A percentile compares a stretch with the other conserved stretches of the same genome.
Evolutionary conservation across 2,888 invertebrate species (phyloP).

Genomic region (Lucinisca nassula): DNA sequence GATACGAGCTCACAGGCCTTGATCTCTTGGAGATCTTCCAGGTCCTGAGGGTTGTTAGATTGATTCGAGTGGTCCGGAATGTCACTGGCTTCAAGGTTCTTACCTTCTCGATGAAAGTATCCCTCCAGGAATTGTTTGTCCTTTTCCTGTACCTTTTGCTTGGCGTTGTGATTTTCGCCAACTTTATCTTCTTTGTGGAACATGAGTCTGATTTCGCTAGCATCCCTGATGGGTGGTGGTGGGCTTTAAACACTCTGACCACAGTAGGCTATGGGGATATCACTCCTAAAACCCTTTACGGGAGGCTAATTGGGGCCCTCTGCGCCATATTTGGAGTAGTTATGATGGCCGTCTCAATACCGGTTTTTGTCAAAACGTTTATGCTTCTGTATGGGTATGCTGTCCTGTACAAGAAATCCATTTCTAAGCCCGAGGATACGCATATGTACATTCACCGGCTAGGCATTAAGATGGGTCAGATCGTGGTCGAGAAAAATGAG

Average conservation of each 20-base stretch:
- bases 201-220: constrained; percentile 56
- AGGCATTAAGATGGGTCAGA: not conserved
- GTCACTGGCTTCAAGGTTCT: constrained; percentile 70
- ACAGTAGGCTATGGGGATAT: constrained; percentile 76
- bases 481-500: not conserved
- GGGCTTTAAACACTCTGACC: constrained; percentile 72
- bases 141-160: constrained; percentile 67
- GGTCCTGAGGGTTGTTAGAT: constrained; percentile 67
- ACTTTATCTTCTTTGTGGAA: constrained; percentile 72
- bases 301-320: constrained; percentile 62
- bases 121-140: constrained; percentile 65
- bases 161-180: constrained; percentile 70
- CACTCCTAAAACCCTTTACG: constrained; percentile 63
- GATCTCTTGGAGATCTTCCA: constrained; percentile 68
- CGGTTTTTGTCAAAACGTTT: constrained; percentile 74
- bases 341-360: constrained; percentile 69
- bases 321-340: constrained; percentile 72
- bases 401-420: constrained; percentile 66
- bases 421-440: constrained; percentile 61
- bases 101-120: constrained; percentile 61
- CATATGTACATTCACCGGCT: constrained; percentile 55
- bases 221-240: constrained; percentile 74
- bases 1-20: constrained; percentile 45
- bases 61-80: constrained; percentile 66
- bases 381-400: constrained; percentile 69